Evolutionary conservation across 2,113 vertebrate genomes (phyloP).

Genomic region (Paramisgurnus dabryanus): DNA sequence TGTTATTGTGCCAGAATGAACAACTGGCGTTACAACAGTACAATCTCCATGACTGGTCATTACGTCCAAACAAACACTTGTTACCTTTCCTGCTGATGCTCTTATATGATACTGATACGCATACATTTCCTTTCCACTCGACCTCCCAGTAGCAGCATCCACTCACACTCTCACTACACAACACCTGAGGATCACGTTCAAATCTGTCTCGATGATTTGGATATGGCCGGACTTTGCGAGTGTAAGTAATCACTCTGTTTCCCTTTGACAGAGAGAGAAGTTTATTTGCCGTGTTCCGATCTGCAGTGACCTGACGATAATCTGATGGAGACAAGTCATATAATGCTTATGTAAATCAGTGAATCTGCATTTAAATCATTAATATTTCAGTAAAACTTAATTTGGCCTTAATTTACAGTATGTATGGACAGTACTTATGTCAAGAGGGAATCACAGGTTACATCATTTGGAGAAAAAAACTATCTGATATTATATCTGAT

Average conservation of each 20-base stretch:
- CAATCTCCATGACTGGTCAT: slow-evolving; percentile 15
- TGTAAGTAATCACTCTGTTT: neutral
- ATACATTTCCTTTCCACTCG: neutral
- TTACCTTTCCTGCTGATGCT: slow-evolving; percentile 2
- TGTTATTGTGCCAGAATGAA: slow-evolving; percentile 4
- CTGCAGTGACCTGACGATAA: neutral
- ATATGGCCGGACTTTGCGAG: neutral
- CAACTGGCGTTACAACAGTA: neutral
- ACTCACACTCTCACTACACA: slow-evolving; percentile 20
- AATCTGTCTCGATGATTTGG: slow-evolving; percentile 9
- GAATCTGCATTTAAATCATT: neutral
- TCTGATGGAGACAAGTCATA: neutral
- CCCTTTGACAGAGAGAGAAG: neutral
- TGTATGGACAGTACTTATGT: no score
- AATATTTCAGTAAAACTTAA: no score
- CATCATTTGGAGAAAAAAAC: no score
- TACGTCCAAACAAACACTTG: neutral
- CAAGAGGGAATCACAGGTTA: no score
- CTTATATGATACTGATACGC: slow-evolving; percentile 12
- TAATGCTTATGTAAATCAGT: neutral
- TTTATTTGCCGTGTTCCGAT: neutral
- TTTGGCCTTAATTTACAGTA: no score
- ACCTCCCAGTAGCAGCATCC: slow-evolving; percentile 27
- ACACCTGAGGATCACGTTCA: neutral
- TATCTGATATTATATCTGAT: no score